Evolutionary conservation across 2,113 vertebrate genomes (phyloP), one percentile per base, ranked within the genome.

Genomic region (Melierax canorus): DNA sequence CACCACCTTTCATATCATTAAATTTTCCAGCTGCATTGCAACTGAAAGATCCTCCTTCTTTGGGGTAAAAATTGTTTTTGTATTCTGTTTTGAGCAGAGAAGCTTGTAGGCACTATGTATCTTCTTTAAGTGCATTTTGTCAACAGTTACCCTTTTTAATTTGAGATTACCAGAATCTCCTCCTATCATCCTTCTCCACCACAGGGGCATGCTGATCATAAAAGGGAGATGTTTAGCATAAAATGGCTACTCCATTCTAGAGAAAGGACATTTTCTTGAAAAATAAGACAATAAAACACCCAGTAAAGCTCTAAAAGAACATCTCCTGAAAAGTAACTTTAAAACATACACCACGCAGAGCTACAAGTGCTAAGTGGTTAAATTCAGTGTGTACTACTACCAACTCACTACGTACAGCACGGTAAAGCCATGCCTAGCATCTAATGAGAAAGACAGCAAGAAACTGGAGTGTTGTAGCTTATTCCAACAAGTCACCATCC

Each of bases 151-250:
- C 17, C n/a, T 22, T 46, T 69, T 76, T 36, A 16, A 48, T 79
- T 79, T 93, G 71, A 69, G 36, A 82, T 11, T n/a, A 72, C 20
- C 20, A 63, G 50, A 38, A 86, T 24, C 14, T 73, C 34, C 64
- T 81, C 30, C 67, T 19, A n/a, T 5, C 41, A 22, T 0, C 2
- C 0, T 45, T 81, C 41, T 45, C 50, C 32, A 46, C 36, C n/a
- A 86, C 32, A 77, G n/a, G 8, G 5, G 6, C 32, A 38, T 8
- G 9, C 36, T 50, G 18, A 87, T 68, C 34, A 48, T 22, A 77
- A 84, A 64, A 55, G 4, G 9, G 16, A 89, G 14, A 36, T 9
- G 24, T n/a, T 68, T 12, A 84, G 38, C 22, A 77, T 12, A 48
- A 73, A 84, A 77, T 8, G 10, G 26, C 26, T 34, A 63, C 32